Percentiles rank a stretch among this genome's conserved stretches.
These are phyloP conservation scores for Clarias batrachus DNA, from an alignment of 2,113 vertebrate genomes.

Conservation along the genomic window DNA sequence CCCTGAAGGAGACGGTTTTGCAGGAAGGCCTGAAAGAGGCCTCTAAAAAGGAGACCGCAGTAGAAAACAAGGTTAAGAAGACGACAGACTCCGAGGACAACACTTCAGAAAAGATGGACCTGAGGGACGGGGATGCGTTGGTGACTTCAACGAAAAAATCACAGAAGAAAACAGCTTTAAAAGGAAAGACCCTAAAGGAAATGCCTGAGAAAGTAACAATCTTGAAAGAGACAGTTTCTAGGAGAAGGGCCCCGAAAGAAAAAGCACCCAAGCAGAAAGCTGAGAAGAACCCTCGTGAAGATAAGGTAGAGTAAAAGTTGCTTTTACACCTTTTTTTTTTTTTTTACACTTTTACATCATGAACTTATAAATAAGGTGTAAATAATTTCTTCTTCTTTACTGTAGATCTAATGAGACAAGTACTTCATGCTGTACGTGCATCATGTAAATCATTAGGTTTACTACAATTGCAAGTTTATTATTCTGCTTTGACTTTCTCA, in stretches of 20 bases:
- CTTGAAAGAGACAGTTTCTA: not conserved
- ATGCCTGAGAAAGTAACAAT: not conserved
- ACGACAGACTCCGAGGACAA: not conserved
- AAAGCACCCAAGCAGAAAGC: not conserved
- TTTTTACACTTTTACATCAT: not conserved
- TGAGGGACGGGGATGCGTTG: not conserved
- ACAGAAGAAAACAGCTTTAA: not conserved
- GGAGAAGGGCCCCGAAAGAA: not conserved
- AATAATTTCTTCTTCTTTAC: not conserved
- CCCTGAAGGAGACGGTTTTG: not conserved
- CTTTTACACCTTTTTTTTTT: not conserved
- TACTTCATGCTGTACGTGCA: too few species aligned
- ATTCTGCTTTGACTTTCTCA: not conserved
- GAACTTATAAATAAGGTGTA: not conserved
- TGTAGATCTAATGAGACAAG: not conserved
- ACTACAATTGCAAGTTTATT: not conserved
- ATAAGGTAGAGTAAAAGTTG: not conserved
- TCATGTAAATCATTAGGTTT: not conserved
- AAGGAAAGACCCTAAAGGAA: not conserved
- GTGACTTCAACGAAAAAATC: not conserved
- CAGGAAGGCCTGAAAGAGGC: not conserved
- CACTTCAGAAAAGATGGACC: not conserved
- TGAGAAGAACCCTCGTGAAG: not conserved
- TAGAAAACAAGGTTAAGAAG: not conserved
- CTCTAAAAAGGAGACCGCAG: not conserved